These are phyloP conservation scores for Melospiza melodia DNA, from an alignment of 2,113 vertebrate genomes.

Conservation along the genomic window DNA sequence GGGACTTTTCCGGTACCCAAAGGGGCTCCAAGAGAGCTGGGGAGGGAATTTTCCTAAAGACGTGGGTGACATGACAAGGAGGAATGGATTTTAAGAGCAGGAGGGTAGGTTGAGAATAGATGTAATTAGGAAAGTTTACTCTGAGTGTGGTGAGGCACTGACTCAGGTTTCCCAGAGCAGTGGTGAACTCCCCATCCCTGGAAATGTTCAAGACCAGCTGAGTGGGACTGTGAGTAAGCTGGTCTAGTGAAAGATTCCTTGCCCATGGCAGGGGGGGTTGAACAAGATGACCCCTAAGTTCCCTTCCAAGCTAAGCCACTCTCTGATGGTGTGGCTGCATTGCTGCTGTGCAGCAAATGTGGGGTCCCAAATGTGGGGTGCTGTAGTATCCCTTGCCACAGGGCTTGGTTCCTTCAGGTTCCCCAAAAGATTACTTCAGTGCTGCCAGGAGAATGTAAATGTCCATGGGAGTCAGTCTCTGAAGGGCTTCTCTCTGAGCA, in stretches of 20 bases:
- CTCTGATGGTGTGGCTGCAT: fast-evolving
- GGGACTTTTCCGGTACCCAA: background rate
- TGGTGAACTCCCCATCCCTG: background rate
- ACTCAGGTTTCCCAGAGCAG: background rate
- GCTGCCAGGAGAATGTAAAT: background rate
- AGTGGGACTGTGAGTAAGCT: background rate
- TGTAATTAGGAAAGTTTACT: background rate
- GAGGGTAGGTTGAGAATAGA: background rate
- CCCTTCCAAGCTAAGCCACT: background rate
- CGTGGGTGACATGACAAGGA: background rate
- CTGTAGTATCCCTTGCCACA: background rate
- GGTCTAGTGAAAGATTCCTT: background rate
- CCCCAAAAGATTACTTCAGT: background rate
- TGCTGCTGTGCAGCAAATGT: background rate
- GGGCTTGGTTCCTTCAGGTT: background rate
- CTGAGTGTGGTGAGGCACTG: background rate
- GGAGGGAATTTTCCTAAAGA: background rate
- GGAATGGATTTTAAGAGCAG: background rate
- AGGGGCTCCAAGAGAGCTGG: background rate
- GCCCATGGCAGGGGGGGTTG: background rate
- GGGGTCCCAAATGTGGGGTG: fast-evolving
- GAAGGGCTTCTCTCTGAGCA: background rate
- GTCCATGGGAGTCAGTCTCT: background rate
- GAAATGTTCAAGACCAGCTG: background rate
- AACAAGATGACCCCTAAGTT: background rate